Conservation (phyloP, 2,888 invertebrate species). For the Therioaphis trifolii region DNA sequence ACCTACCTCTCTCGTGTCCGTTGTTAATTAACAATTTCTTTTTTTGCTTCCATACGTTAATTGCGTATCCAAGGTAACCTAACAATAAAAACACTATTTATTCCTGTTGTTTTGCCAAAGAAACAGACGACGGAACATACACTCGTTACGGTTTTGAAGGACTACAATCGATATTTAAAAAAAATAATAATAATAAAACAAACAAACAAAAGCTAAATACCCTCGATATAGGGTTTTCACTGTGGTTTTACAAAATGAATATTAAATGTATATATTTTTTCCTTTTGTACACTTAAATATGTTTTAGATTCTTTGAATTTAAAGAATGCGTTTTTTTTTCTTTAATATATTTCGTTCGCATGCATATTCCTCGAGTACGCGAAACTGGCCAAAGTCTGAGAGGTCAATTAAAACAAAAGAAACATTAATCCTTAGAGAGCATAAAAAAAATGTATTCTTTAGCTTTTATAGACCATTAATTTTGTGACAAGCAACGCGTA, state of each 20-base stretch:
- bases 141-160: neutral
- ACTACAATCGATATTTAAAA: slow-evolving; percentile 20
- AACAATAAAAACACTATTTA: slow-evolving; percentile 47
- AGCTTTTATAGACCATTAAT: slow-evolving; percentile 26
- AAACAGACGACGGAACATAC: slow-evolving; percentile 4
- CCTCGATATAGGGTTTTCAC: neutral
- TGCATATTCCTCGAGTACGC: neutral
- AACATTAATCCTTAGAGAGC: neutral
- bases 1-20: slow-evolving; percentile 48
- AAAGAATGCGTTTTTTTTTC: neutral
- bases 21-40: slow-evolving; percentile 52
- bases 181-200: neutral
- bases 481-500: slow-evolving; percentile 10
- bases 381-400: neutral
- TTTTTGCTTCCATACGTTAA: slow-evolving; percentile 8
- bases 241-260: neutral
- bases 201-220: too few species aligned
- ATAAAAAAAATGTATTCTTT: neutral
- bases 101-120: slow-evolving; percentile 9
- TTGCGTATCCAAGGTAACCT: slow-evolving; percentile 46
- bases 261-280: too few species aligned
- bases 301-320: neutral
- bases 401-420: slow-evolving; percentile 31
- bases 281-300: slow-evolving; percentile 4
- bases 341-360: neutral